phyloP scores from a whole-genome alignment of 1,140 invertebrate genomes.

The Epicauta chinensis region DNA sequence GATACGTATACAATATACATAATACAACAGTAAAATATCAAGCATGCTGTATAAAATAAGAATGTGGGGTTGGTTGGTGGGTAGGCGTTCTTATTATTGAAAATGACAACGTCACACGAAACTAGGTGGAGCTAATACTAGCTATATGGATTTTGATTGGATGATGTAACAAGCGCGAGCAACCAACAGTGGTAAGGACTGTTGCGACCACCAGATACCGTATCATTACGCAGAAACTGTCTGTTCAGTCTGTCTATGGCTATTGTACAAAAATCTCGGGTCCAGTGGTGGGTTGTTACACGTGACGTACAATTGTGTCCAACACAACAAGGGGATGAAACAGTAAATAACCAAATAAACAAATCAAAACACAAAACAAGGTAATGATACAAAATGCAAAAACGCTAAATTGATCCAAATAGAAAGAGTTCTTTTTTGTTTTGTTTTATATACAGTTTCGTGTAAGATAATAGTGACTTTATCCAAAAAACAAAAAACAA shows the following conservation, averaged over 20 bases:
- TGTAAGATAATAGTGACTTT: too few species aligned
- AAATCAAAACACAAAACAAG: background rate
- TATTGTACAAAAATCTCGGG: constrained; percentile 4
- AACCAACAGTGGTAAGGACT: constrained; percentile 37
- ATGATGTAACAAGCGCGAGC: constrained; percentile 26
- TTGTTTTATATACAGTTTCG: background rate
- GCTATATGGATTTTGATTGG: constrained; percentile 24
- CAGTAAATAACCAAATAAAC: background rate
- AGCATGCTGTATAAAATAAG: background rate
- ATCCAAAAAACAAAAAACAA: constrained; percentile 44
- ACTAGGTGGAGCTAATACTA: constrained; percentile 15
- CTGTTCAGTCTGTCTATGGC: constrained; percentile 14
- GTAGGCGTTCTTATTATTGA: constrained; percentile 12
- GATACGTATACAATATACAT: constrained; percentile 20
- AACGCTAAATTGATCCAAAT: too few species aligned
- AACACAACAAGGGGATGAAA: too few species aligned
- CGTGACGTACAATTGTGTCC: too few species aligned
- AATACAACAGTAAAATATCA: constrained; percentile 39
- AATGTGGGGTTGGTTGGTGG: constrained; percentile 26
- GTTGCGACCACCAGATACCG: constrained; percentile 35
- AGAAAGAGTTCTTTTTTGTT: background rate
- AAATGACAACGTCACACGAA: constrained; percentile 23
- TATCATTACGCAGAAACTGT: constrained; percentile 30
- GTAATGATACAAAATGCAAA: too few species aligned
- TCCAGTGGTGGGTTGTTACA: background rate